Percentiles rank a stretch among this genome's conserved stretches.
phyloP scores from a whole-genome alignment of 2,113 vertebrate genomes.

The Atherinomorus stipes region DNA sequence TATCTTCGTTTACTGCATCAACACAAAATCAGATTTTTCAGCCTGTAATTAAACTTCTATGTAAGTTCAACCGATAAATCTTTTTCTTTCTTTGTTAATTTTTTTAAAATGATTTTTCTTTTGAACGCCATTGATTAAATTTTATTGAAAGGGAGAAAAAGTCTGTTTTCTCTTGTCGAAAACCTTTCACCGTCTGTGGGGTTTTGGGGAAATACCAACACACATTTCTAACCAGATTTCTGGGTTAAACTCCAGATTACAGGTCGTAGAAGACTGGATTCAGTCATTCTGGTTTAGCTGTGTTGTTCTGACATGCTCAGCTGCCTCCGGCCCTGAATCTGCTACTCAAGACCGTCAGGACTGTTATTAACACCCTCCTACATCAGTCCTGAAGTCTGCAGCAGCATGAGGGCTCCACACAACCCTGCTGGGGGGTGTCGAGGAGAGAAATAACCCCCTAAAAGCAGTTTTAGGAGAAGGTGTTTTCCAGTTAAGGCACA shows the following conservation, averaged over 20 bases:
- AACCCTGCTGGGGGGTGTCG: neutral
- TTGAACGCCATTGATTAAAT: too few species aligned
- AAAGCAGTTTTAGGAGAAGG: neutral
- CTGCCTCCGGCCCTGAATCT: conserved; percentile 39
- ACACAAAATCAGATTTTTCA: neutral
- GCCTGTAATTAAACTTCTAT: too few species aligned
- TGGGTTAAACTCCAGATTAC: neutral
- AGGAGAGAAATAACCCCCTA: neutral
- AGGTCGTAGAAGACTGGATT: neutral
- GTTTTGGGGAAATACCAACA: too few species aligned
- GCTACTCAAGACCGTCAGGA: neutral
- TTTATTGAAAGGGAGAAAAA: too few species aligned
- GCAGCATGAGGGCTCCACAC: neutral
- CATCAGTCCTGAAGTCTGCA: neutral
- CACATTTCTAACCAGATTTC: too few species aligned
- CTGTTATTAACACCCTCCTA: conserved; percentile 40
- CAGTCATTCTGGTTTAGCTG: neutral
- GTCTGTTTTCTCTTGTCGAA: too few species aligned
- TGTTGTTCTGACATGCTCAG: conserved; percentile 67
- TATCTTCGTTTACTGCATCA: neutral
- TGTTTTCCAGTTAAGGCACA: too few species aligned
- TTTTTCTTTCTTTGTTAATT: too few species aligned
- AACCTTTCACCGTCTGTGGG: too few species aligned
- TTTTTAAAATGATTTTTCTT: too few species aligned
- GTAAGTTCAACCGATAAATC: too few species aligned